These are phyloP conservation scores for Catocala nupta DNA, from an alignment of 2,888 invertebrate species.

Conservation along the genomic window DNA sequence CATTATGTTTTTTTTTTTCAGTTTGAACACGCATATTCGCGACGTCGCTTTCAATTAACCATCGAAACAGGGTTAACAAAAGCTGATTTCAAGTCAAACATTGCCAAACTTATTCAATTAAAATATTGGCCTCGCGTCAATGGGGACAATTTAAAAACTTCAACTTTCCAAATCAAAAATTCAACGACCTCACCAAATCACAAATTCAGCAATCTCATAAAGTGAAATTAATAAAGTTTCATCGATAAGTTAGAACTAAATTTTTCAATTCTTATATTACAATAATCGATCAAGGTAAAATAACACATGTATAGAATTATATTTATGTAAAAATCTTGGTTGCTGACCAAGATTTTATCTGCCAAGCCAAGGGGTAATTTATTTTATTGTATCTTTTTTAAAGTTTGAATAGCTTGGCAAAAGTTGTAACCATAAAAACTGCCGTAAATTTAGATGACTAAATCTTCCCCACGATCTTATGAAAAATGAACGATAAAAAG, in stretches of 20 bases:
- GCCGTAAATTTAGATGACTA: background rate
- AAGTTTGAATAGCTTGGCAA: too few relatives aligned
- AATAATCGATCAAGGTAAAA: too few relatives aligned
- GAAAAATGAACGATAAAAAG: background rate
- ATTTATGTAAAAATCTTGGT: too few relatives aligned
- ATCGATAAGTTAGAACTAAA: background rate
- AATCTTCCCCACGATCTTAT: background rate
- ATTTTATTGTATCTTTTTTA: too few relatives aligned
- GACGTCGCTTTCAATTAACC: background rate
- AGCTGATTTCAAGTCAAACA: conserved; percentile 6
- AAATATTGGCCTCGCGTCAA: background rate
- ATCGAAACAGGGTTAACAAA: background rate
- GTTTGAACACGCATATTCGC: background rate
- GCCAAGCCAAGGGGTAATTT: too few relatives aligned
- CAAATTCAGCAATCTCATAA: background rate
- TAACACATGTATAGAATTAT: too few relatives aligned
- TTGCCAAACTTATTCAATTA: conserved; percentile 15
- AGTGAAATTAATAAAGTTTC: conserved; percentile 10
- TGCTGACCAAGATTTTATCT: too few relatives aligned
- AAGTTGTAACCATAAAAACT: too few relatives aligned
- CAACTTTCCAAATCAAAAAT: conserved; percentile 7
- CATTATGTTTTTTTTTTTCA: too few relatives aligned
- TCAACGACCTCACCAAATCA: background rate
- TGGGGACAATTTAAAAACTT: background rate
- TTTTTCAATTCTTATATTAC: too few relatives aligned